phyloP scores from a whole-genome alignment of 2,113 vertebrate species.

The Sphaerodactylus townsendi region DNA sequence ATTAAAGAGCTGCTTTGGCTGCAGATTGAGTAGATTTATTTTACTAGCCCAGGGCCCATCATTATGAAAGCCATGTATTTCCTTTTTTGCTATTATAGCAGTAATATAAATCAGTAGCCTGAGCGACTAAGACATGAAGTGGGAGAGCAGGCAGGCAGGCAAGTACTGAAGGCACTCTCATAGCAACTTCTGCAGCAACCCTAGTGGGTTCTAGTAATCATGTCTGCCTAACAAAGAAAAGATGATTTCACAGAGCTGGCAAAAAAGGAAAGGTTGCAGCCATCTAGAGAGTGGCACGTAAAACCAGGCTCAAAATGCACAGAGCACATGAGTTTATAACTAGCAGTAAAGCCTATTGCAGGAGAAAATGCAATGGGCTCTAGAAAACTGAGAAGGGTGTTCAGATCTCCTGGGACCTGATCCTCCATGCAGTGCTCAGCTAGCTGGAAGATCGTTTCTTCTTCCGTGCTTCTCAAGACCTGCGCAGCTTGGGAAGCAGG shows the following conservation, averaged over 20 bases:
- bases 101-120: background rate
- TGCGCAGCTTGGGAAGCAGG: no score
- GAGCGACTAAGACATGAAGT: background rate
- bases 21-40: constrained; percentile 16
- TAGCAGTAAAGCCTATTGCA: no score
- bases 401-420: no score
- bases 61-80: constrained; percentile 12
- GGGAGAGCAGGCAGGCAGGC: no score
- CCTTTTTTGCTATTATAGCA: background rate
- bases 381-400: no score
- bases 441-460: no score
- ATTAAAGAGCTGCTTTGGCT: constrained; percentile 31
- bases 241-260: background rate
- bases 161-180: background rate
- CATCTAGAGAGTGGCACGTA: background rate
- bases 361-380: no score
- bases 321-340: no score
- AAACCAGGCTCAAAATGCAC: background rate
- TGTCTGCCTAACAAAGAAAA: background rate
- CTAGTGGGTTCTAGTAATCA: background rate
- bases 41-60: constrained; percentile 1
- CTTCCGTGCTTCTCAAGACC: no score
- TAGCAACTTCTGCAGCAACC: background rate
- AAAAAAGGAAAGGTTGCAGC: background rate
- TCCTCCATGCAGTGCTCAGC: no score